A percentile compares a stretch with the other conserved stretches of the same genome.
These are phyloP conservation scores for Marmota monax DNA, from an alignment of 2,113 vertebrate genomes.

Conservation along the genomic window DNA sequence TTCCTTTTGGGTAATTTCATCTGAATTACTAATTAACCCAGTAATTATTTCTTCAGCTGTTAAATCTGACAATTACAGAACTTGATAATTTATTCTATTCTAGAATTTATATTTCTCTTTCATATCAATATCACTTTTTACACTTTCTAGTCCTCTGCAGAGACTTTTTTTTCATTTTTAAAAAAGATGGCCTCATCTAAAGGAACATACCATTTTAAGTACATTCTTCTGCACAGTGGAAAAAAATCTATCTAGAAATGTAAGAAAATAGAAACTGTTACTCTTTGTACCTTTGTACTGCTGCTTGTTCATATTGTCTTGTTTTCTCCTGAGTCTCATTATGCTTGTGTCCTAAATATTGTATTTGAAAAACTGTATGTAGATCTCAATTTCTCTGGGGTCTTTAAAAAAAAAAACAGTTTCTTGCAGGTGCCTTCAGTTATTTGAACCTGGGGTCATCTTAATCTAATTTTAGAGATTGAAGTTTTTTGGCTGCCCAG, in stretches of 20 bases:
- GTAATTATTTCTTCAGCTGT: conserved; percentile 5
- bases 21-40: conserved; percentile 34
- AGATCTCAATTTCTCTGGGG: background rate
- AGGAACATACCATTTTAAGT: conserved; percentile 16
- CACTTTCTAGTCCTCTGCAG: background rate
- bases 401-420: background rate
- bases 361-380: conserved; percentile 11
- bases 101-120: conserved; percentile 32
- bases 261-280: background rate
- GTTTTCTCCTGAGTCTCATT: background rate
- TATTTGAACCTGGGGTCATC: background rate
- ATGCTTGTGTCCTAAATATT: background rate
- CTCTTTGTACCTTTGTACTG: background rate
- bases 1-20: conserved; percentile 33
- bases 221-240: background rate
- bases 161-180: background rate
- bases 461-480: background rate
- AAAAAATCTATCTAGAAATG: conserved; percentile 15
- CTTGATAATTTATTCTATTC: conserved; percentile 34
- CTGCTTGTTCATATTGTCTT: background rate
- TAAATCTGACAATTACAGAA: background rate
- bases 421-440: background rate
- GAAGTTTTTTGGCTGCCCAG: background rate
- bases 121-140: background rate
- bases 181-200: background rate